phyloP scores from a whole-genome alignment of 37 sponge, comb jelly and placozoan genomes.

The Halisarca cf. caerulea region DNA sequence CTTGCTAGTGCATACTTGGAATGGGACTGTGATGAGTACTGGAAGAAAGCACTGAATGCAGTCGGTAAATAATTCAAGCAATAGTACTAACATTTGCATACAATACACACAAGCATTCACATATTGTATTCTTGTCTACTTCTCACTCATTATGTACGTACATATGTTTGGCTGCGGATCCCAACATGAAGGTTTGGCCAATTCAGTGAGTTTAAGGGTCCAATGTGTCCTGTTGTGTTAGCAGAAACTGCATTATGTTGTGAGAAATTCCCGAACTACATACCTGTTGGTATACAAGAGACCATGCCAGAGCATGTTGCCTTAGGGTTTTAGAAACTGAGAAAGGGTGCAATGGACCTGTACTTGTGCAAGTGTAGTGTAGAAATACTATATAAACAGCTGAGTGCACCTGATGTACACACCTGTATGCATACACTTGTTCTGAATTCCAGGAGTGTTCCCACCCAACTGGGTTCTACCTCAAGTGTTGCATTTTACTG shows the following conservation, averaged over 20 bases:
- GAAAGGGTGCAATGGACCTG: too few relatives aligned
- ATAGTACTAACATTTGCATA: background rate
- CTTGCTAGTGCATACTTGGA: slow-evolving; percentile 89
- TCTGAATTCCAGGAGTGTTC: slow-evolving; percentile 67
- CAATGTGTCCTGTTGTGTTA: too few relatives aligned
- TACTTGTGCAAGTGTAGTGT: too few relatives aligned
- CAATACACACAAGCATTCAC: background rate
- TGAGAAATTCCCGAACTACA: too few relatives aligned
- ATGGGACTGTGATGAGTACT: slow-evolving; percentile 62
- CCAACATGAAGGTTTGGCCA: slow-evolving; percentile 52
- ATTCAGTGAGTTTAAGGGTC: slow-evolving; percentile 58
- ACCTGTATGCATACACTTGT: too few relatives aligned
- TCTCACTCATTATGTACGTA: background rate
- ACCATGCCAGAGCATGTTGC: too few relatives aligned
- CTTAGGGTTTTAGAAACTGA: too few relatives aligned
- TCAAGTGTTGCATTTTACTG: slow-evolving; percentile 74
- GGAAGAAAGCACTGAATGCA: slow-evolving; percentile 93
- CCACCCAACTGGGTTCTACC: slow-evolving; percentile 79
- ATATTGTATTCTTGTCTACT: background rate
- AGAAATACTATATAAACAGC: too few relatives aligned
- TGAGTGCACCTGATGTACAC: too few relatives aligned
- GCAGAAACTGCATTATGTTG: too few relatives aligned
- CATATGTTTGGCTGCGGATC: background rate
- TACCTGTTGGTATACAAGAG: too few relatives aligned
- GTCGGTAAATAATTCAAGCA: slow-evolving; percentile 49